Evolutionary conservation across 2,113 vertebrate species (phyloP), one percentile per base, ranked within the genome.

Genomic region (Entosphenus tridentatus): DNA sequence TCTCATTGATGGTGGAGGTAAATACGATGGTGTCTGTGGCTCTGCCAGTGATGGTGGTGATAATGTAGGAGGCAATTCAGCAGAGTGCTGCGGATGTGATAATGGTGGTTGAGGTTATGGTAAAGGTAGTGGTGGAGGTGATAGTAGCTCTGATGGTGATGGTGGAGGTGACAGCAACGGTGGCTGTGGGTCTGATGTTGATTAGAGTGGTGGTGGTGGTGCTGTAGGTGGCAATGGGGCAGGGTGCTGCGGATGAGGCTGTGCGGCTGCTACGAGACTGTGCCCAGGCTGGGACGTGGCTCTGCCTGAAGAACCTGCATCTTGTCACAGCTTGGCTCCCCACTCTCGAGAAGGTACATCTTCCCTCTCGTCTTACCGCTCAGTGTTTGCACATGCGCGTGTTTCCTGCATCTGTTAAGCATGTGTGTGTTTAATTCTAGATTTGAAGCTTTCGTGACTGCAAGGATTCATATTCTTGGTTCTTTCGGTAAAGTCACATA

Each of bases 251-350:
- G 72, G 92, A 96, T 68, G 74, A 92, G 75, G 93, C 93, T 68
- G 80, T 96, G 77, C 87, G 87, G 2, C 81, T 84, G 68, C 80
- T 98, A 70, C 86, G 81, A 74, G 87, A 96, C 75, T 91, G 85
- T 75, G 83, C 87, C 18, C 74, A 67, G 13, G 87, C 76, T 39
- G 90, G 90, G 77, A 85, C 89, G 70, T 98, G 91, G 93, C 81
- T 98, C 56, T 98, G 93, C 75, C 81, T 98, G 71, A 98, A 98
- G 78, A 98, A 98, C 74, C 80, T 98, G 72, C 93, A 98, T 79
- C 88, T 97, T 1, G 91, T 96, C 74, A 88, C 86, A 3, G 79
- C 85, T 71, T 96, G 93, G 93, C 83, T 98, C 62, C 87, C 89
- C 55, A 76, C 87, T 17, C 72, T 96, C 69, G 91, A 98, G 81